Percentiles rank a stretch among this genome's conserved stretches.
Evolutionary conservation across 2,797 vertebrate species (phyloP).

Genomic region (Bradypodion pumilum): DNA sequence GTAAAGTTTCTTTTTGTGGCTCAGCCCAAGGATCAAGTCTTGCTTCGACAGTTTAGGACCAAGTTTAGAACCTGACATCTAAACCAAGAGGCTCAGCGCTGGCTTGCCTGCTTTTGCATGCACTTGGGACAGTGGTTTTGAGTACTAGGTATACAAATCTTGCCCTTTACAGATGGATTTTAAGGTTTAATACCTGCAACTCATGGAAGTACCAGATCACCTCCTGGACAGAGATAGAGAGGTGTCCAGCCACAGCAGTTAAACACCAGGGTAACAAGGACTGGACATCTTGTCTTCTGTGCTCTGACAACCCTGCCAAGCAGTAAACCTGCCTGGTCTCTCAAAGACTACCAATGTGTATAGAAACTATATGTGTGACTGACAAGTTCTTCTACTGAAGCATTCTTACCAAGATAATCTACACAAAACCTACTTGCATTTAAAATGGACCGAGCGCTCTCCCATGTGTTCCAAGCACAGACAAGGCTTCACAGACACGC

Average conservation of each 20-base stretch:
- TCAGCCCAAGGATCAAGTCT: neutral
- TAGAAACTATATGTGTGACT: neutral
- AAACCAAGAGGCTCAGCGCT: neutral
- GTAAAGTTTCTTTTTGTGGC: neutral
- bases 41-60: neutral
- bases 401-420: neutral
- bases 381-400: neutral
- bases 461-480: neutral
- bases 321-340: neutral
- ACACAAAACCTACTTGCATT: neutral
- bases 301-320: neutral
- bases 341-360: neutral
- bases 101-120: neutral
- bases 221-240: neutral
- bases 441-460: neutral
- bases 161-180: neutral
- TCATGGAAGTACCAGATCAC: neutral
- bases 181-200: too few relatives aligned
- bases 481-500: neutral
- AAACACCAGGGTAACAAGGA: neutral
- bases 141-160: neutral
- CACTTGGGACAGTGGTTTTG: neutral
- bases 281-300: neutral
- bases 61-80: too few relatives aligned
- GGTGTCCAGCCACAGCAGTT: neutral